Evolutionary conservation across 2,113 vertebrate genomes (phyloP).

Genomic region (Saimiri boliviensis): DNA sequence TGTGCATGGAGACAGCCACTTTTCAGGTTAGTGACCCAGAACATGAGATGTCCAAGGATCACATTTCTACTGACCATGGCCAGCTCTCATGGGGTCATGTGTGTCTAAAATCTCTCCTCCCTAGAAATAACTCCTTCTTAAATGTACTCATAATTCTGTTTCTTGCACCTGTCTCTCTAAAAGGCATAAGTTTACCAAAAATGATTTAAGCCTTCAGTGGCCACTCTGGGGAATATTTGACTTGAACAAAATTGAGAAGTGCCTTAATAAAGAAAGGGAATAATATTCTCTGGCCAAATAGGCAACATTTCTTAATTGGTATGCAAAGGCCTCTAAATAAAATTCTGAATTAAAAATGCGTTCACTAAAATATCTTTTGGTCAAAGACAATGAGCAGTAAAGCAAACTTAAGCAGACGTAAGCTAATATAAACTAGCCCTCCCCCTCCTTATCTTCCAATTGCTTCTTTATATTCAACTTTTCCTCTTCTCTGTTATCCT

Average conservation of each 20-base stretch:
- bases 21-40: neutral
- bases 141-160: neutral
- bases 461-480: neutral
- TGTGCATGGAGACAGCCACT: neutral
- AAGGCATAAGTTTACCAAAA: neutral
- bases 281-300: neutral
- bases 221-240: neutral
- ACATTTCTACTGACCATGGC: neutral
- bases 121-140: neutral
- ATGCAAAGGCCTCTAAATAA: neutral
- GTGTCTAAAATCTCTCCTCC: neutral
- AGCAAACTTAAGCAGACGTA: neutral
- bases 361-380: neutral
- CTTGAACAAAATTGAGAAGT: neutral
- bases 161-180: neutral
- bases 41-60: neutral
- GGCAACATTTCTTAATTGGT: neutral
- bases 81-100: neutral
- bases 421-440: neutral
- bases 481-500: too few relatives aligned
- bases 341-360: conserved; percentile 36
- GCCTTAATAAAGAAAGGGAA: neutral
- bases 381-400: neutral
- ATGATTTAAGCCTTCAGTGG: neutral
- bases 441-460: neutral